These are phyloP conservation scores for Oopsacas minuta DNA, from an alignment of 37 sponge, comb jelly and placozoan genomes.

Conservation along the genomic window DNA sequence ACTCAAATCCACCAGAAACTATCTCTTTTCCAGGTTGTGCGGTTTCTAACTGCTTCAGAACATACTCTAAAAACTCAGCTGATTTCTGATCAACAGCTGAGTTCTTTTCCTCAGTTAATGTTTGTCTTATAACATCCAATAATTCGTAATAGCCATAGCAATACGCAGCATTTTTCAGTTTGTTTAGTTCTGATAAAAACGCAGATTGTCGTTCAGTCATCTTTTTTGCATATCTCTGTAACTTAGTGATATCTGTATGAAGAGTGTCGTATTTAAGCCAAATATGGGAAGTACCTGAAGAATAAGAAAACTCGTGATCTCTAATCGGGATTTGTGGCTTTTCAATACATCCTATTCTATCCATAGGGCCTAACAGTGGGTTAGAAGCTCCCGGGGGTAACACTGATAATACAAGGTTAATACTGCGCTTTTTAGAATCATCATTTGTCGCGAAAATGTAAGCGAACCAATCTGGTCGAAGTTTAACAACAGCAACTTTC, in stretches of 20 bases:
- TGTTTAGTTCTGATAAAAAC: neutral
- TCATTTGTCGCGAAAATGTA: constrained; percentile 7
- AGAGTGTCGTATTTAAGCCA: constrained; percentile 8
- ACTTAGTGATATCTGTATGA: neutral
- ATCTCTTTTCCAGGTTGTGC: neutral
- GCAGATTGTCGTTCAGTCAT: neutral
- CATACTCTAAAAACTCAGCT: constrained; percentile 3
- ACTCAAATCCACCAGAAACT: constrained; percentile 4
- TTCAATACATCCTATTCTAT: neutral
- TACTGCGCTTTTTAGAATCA: neutral
- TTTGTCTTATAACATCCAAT: neutral
- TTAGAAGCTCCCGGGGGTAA: neutral
- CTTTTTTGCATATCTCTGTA: neutral
- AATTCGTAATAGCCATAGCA: neutral
- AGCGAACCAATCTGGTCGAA: neutral
- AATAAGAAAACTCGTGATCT: neutral
- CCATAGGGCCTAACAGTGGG: neutral
- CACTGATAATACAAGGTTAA: constrained; percentile 11
- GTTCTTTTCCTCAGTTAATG: neutral
- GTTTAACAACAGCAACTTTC: constrained; percentile 4
- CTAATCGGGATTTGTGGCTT: neutral
- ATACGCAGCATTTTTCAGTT: neutral
- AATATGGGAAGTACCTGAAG: neutral
- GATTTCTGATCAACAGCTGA: neutral
- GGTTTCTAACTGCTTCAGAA: neutral